Percentiles rank a stretch among this genome's conserved stretches.
phyloP scores from a whole-genome alignment of 2,797 vertebrate genomes.

The Hypotaenidia okinawae region DNA sequence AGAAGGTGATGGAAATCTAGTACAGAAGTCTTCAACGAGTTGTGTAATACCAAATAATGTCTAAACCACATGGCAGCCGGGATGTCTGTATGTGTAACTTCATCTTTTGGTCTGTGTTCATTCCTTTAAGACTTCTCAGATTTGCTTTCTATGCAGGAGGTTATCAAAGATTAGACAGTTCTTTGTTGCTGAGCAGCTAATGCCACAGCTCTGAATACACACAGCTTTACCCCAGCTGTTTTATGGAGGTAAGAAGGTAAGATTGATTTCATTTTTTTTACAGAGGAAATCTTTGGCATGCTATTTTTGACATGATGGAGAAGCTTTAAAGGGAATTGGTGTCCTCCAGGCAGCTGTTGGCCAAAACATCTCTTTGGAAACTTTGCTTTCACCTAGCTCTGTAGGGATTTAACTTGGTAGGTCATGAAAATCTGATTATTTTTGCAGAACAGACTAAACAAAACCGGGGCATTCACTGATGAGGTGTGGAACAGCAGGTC shows the following conservation, averaged over 20 bases:
- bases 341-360: slow-evolving; percentile 46
- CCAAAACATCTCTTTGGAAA: slow-evolving; percentile 45
- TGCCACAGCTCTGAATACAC: not conserved
- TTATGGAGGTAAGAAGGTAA: not conserved
- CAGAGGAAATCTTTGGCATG: not conserved
- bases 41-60: slow-evolving; percentile 2
- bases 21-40: slow-evolving; percentile 3
- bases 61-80: slow-evolving; percentile 2
- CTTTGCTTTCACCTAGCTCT: slow-evolving; percentile 34
- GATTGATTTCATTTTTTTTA: not conserved
- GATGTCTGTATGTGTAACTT: not conserved
- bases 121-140: not conserved
- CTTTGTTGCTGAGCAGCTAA: not conserved
- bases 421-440: slow-evolving; percentile 58
- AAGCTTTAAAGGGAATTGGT: slow-evolving; percentile 46
- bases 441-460: slow-evolving; percentile 48
- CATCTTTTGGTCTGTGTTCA: not conserved
- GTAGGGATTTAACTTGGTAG: slow-evolving; percentile 23
- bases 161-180: not conserved
- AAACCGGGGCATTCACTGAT: slow-evolving; percentile 44
- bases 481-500: slow-evolving; percentile 54
- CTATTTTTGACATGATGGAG: slow-evolving; percentile 14
- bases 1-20: not conserved
- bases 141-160: not conserved
- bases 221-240: not conserved